A percentile compares a stretch with the other conserved stretches of the same genome.
Conservation (phyloP, 2,888 invertebrate genomes). For the Mythimna albipuncta region DNA sequence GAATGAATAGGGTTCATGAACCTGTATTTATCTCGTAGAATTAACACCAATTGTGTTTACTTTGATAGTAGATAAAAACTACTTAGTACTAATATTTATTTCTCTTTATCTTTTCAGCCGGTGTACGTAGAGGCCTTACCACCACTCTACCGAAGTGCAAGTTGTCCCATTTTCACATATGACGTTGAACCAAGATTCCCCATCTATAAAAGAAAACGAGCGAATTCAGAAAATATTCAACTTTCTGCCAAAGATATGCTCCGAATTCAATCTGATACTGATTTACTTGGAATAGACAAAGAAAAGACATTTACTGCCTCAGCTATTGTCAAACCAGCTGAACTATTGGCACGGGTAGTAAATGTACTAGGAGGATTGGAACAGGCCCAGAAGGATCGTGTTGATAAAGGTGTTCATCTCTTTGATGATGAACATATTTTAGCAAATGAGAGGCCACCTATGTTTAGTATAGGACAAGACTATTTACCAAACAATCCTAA, state of each 20-base stretch:
- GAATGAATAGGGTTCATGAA: constrained; percentile 11
- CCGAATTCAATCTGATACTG: constrained; percentile 94
- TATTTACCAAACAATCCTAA: constrained; percentile 80
- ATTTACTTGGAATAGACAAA: constrained; percentile 94
- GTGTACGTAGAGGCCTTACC: constrained; percentile 93
- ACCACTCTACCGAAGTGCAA: constrained; percentile 90
- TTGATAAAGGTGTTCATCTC: constrained; percentile 91
- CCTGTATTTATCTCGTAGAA: constrained; percentile 11
- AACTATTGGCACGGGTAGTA: constrained; percentile 94
- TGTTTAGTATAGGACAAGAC: constrained; percentile 90
- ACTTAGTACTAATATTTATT: constrained; percentile 23
- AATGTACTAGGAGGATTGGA: constrained; percentile 93
- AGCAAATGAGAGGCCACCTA: constrained; percentile 91
- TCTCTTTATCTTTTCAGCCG: constrained; percentile 89
- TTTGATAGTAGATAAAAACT: constrained; percentile 32
- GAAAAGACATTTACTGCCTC: constrained; percentile 94
- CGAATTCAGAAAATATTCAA: constrained; percentile 92
- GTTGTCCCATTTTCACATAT: constrained; percentile 94
- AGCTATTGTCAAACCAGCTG: constrained; percentile 94
- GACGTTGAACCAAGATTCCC: constrained; percentile 89
- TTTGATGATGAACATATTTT: constrained; percentile 94
- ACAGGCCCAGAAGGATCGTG: constrained; percentile 84
- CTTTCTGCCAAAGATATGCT: constrained; percentile 87
- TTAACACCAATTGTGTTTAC: constrained; percentile 18
- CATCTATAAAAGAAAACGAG: constrained; percentile 89